Conservation (phyloP, 1,140 invertebrate genomes). For the Contarinia nasturtii region DNA sequence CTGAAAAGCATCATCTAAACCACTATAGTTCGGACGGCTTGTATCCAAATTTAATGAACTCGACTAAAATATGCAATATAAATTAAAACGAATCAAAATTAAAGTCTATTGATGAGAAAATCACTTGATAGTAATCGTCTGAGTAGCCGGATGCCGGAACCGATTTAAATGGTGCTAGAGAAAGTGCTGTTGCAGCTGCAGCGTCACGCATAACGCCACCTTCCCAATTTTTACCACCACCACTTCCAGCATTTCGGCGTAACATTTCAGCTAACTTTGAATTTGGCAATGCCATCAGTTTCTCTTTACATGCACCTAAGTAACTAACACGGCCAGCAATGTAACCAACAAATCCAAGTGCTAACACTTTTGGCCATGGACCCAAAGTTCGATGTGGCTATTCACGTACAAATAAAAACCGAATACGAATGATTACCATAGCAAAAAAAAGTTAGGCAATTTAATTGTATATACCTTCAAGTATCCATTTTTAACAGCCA, state of each 20-base stretch:
- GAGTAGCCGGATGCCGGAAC: slow-evolving; percentile 7
- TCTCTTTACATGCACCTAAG: slow-evolving; percentile 47
- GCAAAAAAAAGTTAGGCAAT: neutral
- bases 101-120: slow-evolving; percentile 2
- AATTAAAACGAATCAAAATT: neutral
- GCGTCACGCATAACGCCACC: slow-evolving; percentile 17
- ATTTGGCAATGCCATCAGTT: slow-evolving; percentile 46
- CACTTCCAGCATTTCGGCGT: slow-evolving; percentile 9
- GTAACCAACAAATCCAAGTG: slow-evolving; percentile 46
- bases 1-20: slow-evolving; percentile 28
- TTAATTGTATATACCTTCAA: slow-evolving; percentile 16
- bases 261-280: slow-evolving; percentile 17
- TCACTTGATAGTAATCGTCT: slow-evolving; percentile 26
- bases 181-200: slow-evolving; percentile 24
- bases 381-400: slow-evolving; percentile 37
- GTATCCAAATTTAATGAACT: slow-evolving; percentile 25
- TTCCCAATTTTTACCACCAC: slow-evolving; percentile 6
- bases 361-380: slow-evolving; percentile 39
- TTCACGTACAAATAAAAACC: slow-evolving; percentile 10
- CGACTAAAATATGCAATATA: slow-evolving; percentile 3
- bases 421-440: slow-evolving; percentile 3
- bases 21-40: slow-evolving; percentile 21
- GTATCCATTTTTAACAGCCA: slow-evolving; percentile 35
- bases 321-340: slow-evolving; percentile 59
- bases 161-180: slow-evolving; percentile 23